phyloP scores from a whole-genome alignment of 1,140 invertebrate species.

The Propsilocerus akamusi region DNA sequence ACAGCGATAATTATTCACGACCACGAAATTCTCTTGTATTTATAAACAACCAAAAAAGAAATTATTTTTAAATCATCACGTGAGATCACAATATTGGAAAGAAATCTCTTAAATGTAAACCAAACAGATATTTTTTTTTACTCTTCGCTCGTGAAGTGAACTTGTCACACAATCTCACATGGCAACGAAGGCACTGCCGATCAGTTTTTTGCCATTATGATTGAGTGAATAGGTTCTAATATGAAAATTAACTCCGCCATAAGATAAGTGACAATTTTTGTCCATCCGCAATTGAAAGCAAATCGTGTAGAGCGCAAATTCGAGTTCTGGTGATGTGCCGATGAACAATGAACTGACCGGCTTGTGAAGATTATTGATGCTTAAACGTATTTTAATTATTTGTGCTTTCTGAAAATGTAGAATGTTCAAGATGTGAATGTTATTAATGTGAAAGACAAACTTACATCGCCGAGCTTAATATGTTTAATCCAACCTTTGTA shows the following conservation, averaged over 20 bases:
- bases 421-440: background rate
- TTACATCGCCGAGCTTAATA: slow-evolving; percentile 47
- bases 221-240: slow-evolving; percentile 50
- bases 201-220: slow-evolving; percentile 51
- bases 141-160: no score
- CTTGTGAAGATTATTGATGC: slow-evolving; percentile 53
- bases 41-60: no score
- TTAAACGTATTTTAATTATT: slow-evolving; percentile 29
- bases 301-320: slow-evolving; percentile 77
- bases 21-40: no score
- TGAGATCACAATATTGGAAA: no score
- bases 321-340: slow-evolving; percentile 82
- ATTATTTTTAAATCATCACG: no score
- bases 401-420: background rate
- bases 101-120: no score
- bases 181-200: slow-evolving; percentile 50
- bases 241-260: slow-evolving; percentile 47
- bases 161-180: no score
- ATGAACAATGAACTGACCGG: slow-evolving; percentile 65
- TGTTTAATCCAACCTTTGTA: slow-evolving; percentile 67
- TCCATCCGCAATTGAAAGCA: slow-evolving; percentile 58
- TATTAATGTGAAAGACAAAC: slow-evolving; percentile 14
- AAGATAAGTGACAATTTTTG: slow-evolving; percentile 45
- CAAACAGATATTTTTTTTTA: no score
- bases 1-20: no score